Evolutionary conservation across 1,140 invertebrate genomes (phyloP).

Genomic region (Temnothorax longispinosus): DNA sequence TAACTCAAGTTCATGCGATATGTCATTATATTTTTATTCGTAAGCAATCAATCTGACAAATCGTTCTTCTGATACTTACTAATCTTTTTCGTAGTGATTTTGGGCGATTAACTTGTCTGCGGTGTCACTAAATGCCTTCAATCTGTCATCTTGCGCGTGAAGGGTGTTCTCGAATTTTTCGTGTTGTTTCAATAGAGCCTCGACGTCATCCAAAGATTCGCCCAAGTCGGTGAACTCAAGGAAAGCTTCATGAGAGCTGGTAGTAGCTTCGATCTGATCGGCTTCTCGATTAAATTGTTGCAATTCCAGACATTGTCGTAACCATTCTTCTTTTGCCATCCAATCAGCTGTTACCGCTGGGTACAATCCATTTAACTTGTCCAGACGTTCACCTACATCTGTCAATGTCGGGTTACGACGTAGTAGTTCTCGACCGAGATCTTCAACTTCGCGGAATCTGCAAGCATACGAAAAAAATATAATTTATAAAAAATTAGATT

Average conservation of each 20-base stretch:
- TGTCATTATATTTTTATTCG: not conserved
- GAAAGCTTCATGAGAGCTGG: conserved; percentile 97
- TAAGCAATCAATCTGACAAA: not conserved
- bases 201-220: conserved; percentile 97
- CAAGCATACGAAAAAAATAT: conserved; percentile 61
- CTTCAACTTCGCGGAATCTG: conserved; percentile 92
- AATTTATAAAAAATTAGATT: not conserved
- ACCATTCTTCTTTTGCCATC: conserved; percentile 93
- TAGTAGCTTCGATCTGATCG: conserved; percentile 98
- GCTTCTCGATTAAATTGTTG: conserved; percentile 98
- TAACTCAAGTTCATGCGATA: not conserved
- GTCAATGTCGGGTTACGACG: conserved; percentile 89
- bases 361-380: conserved; percentile 91
- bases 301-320: conserved; percentile 94
- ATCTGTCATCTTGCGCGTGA: conserved; percentile 96
- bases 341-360: conserved; percentile 90
- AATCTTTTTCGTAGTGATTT: conserved; percentile 94
- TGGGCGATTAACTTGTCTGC: conserved; percentile 94
- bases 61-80: conserved; percentile 87
- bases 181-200: conserved; percentile 96
- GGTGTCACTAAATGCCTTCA: conserved; percentile 94
- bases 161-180: conserved; percentile 98
- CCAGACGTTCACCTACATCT: conserved; percentile 91
- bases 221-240: conserved; percentile 95
- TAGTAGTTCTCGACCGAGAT: conserved; percentile 91